Evolutionary conservation across 2,797 vertebrate species (phyloP).

Genomic region (Uromys caudimaculatus): DNA sequence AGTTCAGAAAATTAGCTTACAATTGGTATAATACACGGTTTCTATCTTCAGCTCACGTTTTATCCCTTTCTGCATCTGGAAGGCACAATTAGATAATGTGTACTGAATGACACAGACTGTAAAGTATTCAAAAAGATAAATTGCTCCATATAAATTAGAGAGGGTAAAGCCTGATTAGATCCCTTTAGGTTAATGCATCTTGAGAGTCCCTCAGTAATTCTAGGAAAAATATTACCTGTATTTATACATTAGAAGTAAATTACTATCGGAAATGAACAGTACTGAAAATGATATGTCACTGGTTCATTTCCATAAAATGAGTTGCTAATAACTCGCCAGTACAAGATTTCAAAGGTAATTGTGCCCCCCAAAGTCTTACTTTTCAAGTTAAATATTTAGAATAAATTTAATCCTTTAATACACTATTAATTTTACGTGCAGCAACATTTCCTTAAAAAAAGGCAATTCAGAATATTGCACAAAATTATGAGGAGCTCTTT

Average conservation of each 20-base stretch:
- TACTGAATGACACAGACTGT: conserved; percentile 58
- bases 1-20: conserved; percentile 52
- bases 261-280: conserved; percentile 43
- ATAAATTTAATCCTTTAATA: not conserved
- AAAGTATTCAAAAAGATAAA: conserved; percentile 75
- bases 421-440: not conserved
- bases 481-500: not conserved
- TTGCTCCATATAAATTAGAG: conserved; percentile 74
- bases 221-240: conserved; percentile 62
- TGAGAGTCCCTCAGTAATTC: conserved; percentile 63
- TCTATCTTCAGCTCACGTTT: conserved; percentile 28
- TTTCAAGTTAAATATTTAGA: conserved; percentile 57
- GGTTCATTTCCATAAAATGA: conserved; percentile 54
- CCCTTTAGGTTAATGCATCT: conserved; percentile 74
- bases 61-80: conserved; percentile 57
- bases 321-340: conserved; percentile 9
- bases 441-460: not conserved
- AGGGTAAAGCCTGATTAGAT: conserved; percentile 73
- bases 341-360: conserved; percentile 16
- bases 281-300: conserved; percentile 44
- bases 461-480: not conserved
- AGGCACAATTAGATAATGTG: conserved; percentile 66
- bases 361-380: not conserved
- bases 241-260: conserved; percentile 69
- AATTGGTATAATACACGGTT: conserved; percentile 60